Conservation (phyloP, 1,140 invertebrate species). For the Delia radicum region DNA sequence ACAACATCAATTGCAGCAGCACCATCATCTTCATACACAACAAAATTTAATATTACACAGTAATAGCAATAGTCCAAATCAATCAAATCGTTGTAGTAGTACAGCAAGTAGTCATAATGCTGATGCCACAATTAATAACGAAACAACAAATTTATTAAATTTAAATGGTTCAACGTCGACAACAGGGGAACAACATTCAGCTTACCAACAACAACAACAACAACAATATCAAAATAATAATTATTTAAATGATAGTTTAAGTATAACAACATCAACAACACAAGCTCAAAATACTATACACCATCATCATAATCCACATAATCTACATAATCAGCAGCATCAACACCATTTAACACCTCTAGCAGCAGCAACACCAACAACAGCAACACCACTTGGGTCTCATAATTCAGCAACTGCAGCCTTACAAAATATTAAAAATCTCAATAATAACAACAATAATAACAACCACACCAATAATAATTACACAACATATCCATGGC, state of each 20-base stretch:
- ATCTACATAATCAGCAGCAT: slow-evolving; percentile 28
- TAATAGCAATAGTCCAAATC: slow-evolving; percentile 36
- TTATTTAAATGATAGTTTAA: slow-evolving; percentile 27
- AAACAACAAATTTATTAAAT: slow-evolving; percentile 25
- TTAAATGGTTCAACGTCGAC: background rate
- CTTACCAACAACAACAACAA: slow-evolving; percentile 35
- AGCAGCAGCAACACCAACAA: slow-evolving; percentile 15
- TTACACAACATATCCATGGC: slow-evolving; percentile 46
- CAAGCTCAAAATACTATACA: background rate
- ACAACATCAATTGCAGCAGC: slow-evolving; percentile 32
- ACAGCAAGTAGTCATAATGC: slow-evolving; percentile 31
- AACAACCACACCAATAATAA: slow-evolving; percentile 45
- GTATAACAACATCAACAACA: slow-evolving; percentile 16
- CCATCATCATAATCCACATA: slow-evolving; percentile 25
- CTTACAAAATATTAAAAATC: slow-evolving; percentile 9
- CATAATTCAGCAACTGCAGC: background rate
- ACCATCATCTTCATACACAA: slow-evolving; percentile 29
- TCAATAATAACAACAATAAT: slow-evolving; percentile 25
- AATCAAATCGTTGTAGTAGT: slow-evolving; percentile 30
- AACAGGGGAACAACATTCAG: slow-evolving; percentile 25
- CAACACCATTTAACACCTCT: background rate
- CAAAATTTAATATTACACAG: slow-evolving; percentile 24
- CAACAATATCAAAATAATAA: slow-evolving; percentile 26
- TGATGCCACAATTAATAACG: slow-evolving; percentile 32
- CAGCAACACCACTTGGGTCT: background rate